These are phyloP conservation scores for Agapornis canus DNA, from an alignment of 2,797 vertebrate genomes.

Conservation along the genomic window DNA sequence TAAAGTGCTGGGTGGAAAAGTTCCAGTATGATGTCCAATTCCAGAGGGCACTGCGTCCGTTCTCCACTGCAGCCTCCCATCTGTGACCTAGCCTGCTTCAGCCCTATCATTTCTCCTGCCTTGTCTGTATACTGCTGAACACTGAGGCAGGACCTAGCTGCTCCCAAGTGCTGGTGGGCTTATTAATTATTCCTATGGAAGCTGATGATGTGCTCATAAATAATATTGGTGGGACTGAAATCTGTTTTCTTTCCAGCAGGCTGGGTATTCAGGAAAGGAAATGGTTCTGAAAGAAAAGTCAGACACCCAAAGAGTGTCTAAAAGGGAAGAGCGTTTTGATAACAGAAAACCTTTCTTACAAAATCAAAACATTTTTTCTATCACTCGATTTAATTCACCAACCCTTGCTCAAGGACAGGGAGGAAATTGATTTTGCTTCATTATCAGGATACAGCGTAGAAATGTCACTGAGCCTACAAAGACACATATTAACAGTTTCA, in stretches of 20 bases:
- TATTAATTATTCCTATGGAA: slow-evolving; percentile 17
- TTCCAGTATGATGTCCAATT: slow-evolving; percentile 64
- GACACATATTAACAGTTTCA: not conserved
- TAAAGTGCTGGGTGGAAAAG: slow-evolving; percentile 58
- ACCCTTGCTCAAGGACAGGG: not conserved
- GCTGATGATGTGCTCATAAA: slow-evolving; percentile 27
- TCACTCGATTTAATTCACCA: not conserved
- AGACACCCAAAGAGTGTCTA: not conserved
- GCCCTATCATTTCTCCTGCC: not conserved
- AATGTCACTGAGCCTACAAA: not conserved
- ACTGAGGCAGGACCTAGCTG: accelerated
- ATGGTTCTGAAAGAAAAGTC: not conserved
- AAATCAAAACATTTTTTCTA: not conserved
- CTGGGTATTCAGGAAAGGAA: not conserved
- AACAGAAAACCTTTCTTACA: not conserved
- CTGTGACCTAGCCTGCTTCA: not conserved
- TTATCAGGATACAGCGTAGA: not conserved
- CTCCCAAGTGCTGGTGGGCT: not conserved
- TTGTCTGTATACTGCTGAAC: not conserved
- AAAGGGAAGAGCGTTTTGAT: not conserved
- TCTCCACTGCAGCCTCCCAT: not conserved
- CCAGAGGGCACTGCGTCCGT: not conserved
- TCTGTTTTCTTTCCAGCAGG: not conserved
- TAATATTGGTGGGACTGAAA: slow-evolving; percentile 18
- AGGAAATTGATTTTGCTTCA: slow-evolving; percentile 1